These are phyloP conservation scores for Heliconius congener DNA, from an alignment of 1,140 invertebrate genomes.

Conservation along the genomic window DNA sequence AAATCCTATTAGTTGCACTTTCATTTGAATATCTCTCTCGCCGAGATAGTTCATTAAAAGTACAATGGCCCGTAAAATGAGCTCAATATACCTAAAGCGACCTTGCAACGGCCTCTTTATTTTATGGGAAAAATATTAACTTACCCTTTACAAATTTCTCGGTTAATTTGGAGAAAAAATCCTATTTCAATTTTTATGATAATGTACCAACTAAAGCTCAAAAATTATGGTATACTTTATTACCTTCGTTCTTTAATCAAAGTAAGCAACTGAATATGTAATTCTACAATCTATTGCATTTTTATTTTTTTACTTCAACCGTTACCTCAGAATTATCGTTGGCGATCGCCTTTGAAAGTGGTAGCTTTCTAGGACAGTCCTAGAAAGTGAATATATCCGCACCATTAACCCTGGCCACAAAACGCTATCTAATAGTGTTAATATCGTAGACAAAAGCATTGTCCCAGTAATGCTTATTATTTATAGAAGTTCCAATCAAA, in stretches of 20 bases:
- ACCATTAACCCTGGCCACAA: slow-evolving; percentile 31
- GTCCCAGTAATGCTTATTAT: background rate
- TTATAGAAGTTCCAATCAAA: background rate
- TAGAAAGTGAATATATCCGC: slow-evolving; percentile 55
- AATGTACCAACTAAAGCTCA: background rate
- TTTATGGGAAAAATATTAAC: background rate
- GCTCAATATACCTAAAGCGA: slow-evolving; percentile 16
- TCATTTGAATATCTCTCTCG: slow-evolving; percentile 61
- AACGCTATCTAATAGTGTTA: slow-evolving; percentile 22
- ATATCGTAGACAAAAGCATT: slow-evolving; percentile 12
- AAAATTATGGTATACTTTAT: background rate
- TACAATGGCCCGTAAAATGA: slow-evolving; percentile 36
- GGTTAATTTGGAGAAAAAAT: background rate
- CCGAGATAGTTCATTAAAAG: slow-evolving; percentile 41
- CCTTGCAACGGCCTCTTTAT: slow-evolving; percentile 18
- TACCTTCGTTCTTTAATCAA: background rate
- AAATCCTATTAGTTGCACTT: slow-evolving; percentile 71
- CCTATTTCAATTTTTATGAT: background rate
- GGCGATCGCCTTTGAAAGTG: slow-evolving; percentile 40
- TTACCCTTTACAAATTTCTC: background rate
- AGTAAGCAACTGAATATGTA: background rate
- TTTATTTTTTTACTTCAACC: background rate
- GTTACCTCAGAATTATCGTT: slow-evolving; percentile 34
- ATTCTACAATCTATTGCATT: background rate
- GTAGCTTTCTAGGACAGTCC: slow-evolving; percentile 51